Percentiles rank a stretch among this genome's conserved stretches.
Evolutionary conservation across 2,888 invertebrate genomes (phyloP).

Genomic region (Laspeyria flexula): DNA sequence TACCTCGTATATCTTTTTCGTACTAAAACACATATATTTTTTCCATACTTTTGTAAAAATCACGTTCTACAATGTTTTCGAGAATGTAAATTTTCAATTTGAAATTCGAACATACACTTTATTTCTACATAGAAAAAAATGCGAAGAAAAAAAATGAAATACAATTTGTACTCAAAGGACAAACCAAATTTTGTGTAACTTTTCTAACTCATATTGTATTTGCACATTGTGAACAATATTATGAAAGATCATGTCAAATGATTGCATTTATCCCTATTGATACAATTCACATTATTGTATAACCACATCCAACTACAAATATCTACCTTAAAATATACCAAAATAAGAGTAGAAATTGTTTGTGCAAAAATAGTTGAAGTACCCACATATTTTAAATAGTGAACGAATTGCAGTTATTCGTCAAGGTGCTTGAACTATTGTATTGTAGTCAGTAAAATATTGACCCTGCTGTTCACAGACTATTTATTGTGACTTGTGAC

Average conservation of each 20-base stretch:
- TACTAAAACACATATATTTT: too few species aligned
- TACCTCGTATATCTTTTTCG: too few species aligned
- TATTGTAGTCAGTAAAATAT: slow-evolving; percentile 56
- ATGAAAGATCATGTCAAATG: slow-evolving; percentile 77
- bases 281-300: slow-evolving; percentile 51
- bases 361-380: neutral
- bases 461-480: slow-evolving; percentile 37
- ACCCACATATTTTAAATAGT: slow-evolving; percentile 47
- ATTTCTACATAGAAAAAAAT: too few species aligned
- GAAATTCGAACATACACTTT: too few species aligned
- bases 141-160: too few species aligned
- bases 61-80: too few species aligned
- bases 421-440: slow-evolving; percentile 68
- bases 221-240: slow-evolving; percentile 68
- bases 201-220: slow-evolving; percentile 36
- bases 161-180: neutral
- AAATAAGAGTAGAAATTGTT: slow-evolving; percentile 4
- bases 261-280: slow-evolving; percentile 71
- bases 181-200: neutral
- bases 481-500: slow-evolving; percentile 18
- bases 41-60: too few species aligned
- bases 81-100: too few species aligned
- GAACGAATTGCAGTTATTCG: slow-evolving; percentile 69
- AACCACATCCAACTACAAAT: slow-evolving; percentile 9
- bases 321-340: accelerated